Conservation (phyloP, 2,113 vertebrate genomes). For the Salvator merianae region DNA sequence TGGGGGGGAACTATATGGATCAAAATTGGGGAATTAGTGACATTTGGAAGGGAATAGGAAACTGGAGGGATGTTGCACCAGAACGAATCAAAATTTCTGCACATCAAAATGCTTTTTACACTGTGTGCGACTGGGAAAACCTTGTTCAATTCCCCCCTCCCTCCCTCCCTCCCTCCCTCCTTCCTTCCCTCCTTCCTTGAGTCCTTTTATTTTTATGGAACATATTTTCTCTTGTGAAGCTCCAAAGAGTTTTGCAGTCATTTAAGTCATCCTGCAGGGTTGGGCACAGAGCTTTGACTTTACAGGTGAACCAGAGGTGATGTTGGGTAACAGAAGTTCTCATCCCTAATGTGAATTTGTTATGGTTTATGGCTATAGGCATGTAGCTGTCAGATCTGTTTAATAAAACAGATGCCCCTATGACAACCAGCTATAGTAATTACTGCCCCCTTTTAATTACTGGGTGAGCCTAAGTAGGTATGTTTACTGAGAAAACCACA, state of each 20-base stretch:
- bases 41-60: neutral
- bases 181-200: too few species aligned
- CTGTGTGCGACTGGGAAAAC: slow-evolving; percentile 14
- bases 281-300: neutral
- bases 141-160: neutral
- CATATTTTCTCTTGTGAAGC: neutral
- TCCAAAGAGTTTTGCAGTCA: neutral
- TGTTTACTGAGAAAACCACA: too few species aligned
- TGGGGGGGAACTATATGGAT: neutral
- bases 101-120: slow-evolving; percentile 12
- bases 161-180: too few species aligned
- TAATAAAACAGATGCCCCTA: neutral
- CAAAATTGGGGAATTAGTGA: slow-evolving; percentile 32
- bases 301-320: neutral
- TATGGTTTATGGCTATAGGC: neutral
- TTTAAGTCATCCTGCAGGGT: neutral
- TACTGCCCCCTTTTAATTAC: too few species aligned
- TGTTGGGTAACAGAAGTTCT: slow-evolving; percentile 32
- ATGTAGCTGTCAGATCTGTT: neutral
- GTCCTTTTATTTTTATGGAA: too few species aligned
- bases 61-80: fast-evolving
- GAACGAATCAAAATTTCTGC: slow-evolving; percentile 19
- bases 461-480: too few species aligned
- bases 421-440: too few species aligned
- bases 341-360: slow-evolving; percentile 17